Conservation (phyloP, 2,797 vertebrate genomes). For the Iguana delicatissima region DNA sequence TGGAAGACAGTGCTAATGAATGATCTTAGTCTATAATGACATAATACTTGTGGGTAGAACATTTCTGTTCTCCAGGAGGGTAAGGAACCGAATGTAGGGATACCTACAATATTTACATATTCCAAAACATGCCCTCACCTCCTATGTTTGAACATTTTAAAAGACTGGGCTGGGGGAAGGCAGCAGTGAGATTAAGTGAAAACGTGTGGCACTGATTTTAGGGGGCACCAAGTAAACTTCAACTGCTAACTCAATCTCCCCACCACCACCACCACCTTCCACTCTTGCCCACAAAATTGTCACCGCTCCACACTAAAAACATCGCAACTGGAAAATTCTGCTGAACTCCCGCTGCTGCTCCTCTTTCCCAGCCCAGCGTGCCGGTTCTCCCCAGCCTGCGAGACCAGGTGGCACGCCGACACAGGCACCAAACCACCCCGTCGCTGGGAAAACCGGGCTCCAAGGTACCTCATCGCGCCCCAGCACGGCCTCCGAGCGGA, state of each 20-base stretch:
- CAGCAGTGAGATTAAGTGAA: not conserved
- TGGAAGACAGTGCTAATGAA: no score
- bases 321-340: not conserved
- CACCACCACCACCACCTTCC: no score
- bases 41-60: not conserved
- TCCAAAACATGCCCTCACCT: no score
- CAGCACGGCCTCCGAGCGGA: constrained; percentile 33
- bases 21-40: not conserved
- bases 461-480: constrained; percentile 39
- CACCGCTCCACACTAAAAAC: not conserved
- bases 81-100: no score
- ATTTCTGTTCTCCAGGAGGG: not conserved
- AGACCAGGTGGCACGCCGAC: not conserved
- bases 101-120: not conserved
- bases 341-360: not conserved
- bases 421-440: not conserved
- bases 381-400: not conserved
- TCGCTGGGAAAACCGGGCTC: constrained; percentile 3
- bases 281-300: not conserved
- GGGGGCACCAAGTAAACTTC: not conserved
- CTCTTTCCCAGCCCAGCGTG: fast-evolving
- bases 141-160: no score
- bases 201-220: not conserved
- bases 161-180: not conserved
- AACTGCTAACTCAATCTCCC: not conserved